phyloP scores from a whole-genome alignment of 1,140 invertebrate species.

The Pogonus chalceus region DNA sequence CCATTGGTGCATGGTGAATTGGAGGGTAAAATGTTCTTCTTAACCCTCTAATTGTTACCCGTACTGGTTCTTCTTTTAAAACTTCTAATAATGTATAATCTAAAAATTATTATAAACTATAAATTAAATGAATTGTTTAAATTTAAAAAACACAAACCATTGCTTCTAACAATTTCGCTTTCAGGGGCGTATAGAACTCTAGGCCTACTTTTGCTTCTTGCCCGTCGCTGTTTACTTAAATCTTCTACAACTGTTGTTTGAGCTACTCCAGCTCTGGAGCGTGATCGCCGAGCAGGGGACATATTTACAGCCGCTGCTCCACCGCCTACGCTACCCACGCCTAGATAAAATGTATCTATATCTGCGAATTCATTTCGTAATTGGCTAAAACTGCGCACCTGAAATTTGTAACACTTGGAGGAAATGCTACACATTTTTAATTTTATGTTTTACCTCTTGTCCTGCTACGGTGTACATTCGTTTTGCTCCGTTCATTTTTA shows the following conservation, averaged over 20 bases:
- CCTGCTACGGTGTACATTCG: conserved; percentile 83
- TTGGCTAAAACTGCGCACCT: conserved; percentile 86
- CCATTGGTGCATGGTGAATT: conserved; percentile 65
- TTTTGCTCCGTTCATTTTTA: conserved; percentile 82
- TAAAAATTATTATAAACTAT: conserved; percentile 25
- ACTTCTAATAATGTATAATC: conserved; percentile 77
- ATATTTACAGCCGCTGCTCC: conserved; percentile 38
- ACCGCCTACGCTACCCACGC: conserved; percentile 43
- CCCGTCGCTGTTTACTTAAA: conserved; percentile 39
- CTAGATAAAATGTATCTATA: conserved; percentile 82
- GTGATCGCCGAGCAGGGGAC: conserved; percentile 56
- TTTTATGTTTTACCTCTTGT: conserved; percentile 61
- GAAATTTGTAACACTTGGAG: conserved; percentile 1
- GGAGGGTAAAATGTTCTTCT: conserved; percentile 80
- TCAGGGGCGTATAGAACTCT: conserved; percentile 68
- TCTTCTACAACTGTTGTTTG: conserved; percentile 45
- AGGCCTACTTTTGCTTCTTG: conserved; percentile 71
- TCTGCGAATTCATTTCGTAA: conserved; percentile 83
- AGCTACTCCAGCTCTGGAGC: conserved; percentile 47
- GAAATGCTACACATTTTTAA: neutral
- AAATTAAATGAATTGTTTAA: neutral
- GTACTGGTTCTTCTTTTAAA: conserved; percentile 69
- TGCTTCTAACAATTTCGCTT: conserved; percentile 62
- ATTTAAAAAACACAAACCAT: conserved; percentile 39
- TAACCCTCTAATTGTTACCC: conserved; percentile 74